Percentiles rank a stretch among this genome's conserved stretches.
phyloP scores from a whole-genome alignment of 92 coral and sea anemone species.

The Micromussa lordhowensis region DNA sequence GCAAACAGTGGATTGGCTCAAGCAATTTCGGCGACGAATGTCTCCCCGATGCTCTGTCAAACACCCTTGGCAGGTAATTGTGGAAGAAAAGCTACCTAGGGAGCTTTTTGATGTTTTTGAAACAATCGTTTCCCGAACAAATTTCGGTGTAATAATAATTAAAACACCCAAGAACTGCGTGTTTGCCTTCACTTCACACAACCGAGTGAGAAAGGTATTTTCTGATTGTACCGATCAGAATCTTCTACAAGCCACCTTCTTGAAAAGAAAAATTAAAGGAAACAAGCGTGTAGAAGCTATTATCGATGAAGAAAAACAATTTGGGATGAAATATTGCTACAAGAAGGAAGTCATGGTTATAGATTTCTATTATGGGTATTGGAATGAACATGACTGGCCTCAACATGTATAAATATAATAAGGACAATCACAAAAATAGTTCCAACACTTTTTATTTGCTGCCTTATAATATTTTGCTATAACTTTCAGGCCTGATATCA shows the following conservation, averaged over 20 bases:
- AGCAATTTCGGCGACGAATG: conserved; percentile 28
- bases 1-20: conserved; percentile 9
- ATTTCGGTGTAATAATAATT: background rate
- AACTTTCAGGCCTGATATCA: too few species aligned
- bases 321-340: background rate
- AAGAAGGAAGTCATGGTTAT: background rate
- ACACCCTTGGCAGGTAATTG: conserved; percentile 25
- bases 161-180: background rate
- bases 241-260: too few species aligned
- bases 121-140: conserved; percentile 16
- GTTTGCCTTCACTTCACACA: background rate
- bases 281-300: too few species aligned
- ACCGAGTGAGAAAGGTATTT: too few species aligned
- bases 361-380: background rate
- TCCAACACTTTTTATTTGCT: too few species aligned
- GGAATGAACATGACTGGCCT: background rate
- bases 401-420: too few species aligned
- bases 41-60: conserved; percentile 11
- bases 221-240: background rate
- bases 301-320: too few species aligned
- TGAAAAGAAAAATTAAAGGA: too few species aligned
- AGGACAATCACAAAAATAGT: too few species aligned
- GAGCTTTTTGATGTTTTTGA: conserved; percentile 24
- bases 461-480: too few species aligned
- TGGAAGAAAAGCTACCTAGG: conserved; percentile 18